These are phyloP conservation scores for Bellardia bayeri DNA, from an alignment of 2,888 invertebrate species.

Conservation along the genomic window DNA sequence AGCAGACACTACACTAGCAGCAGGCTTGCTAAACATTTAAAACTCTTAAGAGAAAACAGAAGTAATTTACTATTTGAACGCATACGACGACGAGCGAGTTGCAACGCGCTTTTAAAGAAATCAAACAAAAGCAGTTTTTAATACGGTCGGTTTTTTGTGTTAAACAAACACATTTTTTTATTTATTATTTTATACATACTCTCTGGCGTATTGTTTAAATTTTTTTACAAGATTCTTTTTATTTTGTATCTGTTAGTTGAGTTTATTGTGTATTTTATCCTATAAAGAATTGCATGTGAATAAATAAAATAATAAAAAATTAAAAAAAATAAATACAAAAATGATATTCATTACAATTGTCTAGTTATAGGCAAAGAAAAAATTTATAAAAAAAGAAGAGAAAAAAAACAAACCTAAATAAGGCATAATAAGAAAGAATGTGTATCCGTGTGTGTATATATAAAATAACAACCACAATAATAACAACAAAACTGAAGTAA, in stretches of 20 bases:
- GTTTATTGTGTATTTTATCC: conserved; percentile 45
- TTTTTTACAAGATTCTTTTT: conserved; percentile 35
- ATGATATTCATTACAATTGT: conserved; percentile 56
- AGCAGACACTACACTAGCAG: conserved; percentile 36
- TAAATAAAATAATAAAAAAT: conserved; percentile 22
- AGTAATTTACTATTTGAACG: conserved; percentile 66
- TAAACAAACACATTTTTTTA: conserved; percentile 53
- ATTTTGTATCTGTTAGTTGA: conserved; percentile 2
- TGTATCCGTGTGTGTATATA: conserved; percentile 12
- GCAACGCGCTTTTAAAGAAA: conserved; percentile 50
- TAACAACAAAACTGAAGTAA: conserved; percentile 41
- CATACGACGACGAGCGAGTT: conserved; percentile 47
- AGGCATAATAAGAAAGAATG: conserved; percentile 64
- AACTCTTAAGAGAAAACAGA: conserved; percentile 67
- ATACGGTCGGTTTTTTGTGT: conserved; percentile 57
- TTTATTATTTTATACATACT: conserved; percentile 32
- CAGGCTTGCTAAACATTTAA: conserved; percentile 55
- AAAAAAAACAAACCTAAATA: conserved; percentile 41
- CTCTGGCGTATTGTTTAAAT: conserved; percentile 44
- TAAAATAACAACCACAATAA: conserved; percentile 42
- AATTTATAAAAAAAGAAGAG: conserved; percentile 23
- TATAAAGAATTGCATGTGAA: conserved; percentile 30
- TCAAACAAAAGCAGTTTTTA: conserved; percentile 35
- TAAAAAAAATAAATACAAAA: conserved; percentile 22
- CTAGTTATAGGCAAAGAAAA: conserved; percentile 34